phyloP scores from a whole-genome alignment of 2,113 vertebrate species.

The Eretmochelys imbricata region DNA sequence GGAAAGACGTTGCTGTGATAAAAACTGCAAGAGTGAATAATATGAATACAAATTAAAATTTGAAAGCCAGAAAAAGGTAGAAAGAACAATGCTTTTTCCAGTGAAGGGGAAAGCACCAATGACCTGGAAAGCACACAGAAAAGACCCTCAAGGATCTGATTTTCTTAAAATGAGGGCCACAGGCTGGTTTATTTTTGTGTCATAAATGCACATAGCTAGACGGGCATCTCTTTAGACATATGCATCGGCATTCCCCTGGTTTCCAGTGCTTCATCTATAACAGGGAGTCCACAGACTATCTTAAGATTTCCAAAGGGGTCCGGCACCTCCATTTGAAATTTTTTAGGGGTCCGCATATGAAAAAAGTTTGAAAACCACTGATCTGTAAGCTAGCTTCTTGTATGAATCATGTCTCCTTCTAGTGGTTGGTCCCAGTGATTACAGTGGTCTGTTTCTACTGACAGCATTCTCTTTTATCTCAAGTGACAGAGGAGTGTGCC shows the following conservation, averaged over 20 bases:
- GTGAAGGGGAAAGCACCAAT: background rate
- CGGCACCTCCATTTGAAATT: background rate
- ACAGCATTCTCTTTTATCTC: background rate
- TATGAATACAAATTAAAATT: background rate
- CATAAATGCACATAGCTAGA: background rate
- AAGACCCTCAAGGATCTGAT: background rate
- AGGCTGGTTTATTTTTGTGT: background rate
- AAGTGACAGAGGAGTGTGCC: background rate
- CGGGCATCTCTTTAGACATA: background rate
- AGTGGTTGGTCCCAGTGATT: background rate
- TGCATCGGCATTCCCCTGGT: background rate
- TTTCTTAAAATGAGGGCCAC: background rate
- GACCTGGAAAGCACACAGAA: background rate
- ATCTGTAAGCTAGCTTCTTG: background rate
- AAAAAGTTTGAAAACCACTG: background rate
- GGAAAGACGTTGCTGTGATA: background rate
- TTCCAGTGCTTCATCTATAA: background rate
- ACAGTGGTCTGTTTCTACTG: background rate
- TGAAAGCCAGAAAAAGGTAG: background rate
- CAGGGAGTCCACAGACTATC: background rate
- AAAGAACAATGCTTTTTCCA: background rate
- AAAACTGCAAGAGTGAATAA: slow-evolving; percentile 19
- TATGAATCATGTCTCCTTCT: background rate
- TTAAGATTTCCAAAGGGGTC: background rate
- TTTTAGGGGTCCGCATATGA: background rate